These are phyloP conservation scores for Vulpes ferrilata DNA, from an alignment of 2,113 vertebrate genomes.

Conservation along the genomic window DNA sequence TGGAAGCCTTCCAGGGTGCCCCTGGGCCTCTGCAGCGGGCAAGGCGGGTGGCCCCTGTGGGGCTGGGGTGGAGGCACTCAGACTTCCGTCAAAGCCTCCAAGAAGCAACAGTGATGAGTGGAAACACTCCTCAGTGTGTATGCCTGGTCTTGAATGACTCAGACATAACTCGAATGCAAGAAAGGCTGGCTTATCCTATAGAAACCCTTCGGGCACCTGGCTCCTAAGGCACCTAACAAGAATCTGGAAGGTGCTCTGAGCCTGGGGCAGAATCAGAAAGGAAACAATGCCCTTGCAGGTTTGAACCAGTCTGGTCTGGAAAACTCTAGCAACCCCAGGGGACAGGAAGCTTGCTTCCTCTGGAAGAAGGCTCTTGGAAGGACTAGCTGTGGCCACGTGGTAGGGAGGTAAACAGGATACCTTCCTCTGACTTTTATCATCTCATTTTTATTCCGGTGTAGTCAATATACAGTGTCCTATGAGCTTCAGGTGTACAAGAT, in stretches of 20 bases:
- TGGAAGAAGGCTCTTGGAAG: background rate
- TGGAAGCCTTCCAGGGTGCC: too few relatives aligned
- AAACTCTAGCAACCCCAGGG: background rate
- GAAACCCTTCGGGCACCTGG: background rate
- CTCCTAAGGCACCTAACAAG: too few relatives aligned
- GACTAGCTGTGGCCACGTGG: background rate
- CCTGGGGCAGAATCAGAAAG: too few relatives aligned
- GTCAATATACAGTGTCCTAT: rapidly evolving
- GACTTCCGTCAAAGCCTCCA: background rate
- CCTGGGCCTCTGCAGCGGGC: too few relatives aligned
- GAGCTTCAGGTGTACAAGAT: background rate
- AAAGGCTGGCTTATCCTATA: background rate
- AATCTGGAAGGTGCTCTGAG: too few relatives aligned
- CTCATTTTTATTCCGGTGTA: background rate
- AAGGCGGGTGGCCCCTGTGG: background rate
- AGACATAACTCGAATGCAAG: background rate
- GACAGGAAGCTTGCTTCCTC: background rate
- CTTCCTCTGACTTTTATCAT: background rate
- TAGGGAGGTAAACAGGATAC: background rate
- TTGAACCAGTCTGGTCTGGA: background rate
- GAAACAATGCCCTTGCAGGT: too few relatives aligned
- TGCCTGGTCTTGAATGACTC: background rate
- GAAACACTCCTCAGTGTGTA: background rate
- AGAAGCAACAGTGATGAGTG: rapidly evolving
- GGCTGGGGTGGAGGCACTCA: background rate